These are phyloP conservation scores for Sciurus niger DNA, from an alignment of 2,113 vertebrate genomes.

Conservation along the genomic window DNA sequence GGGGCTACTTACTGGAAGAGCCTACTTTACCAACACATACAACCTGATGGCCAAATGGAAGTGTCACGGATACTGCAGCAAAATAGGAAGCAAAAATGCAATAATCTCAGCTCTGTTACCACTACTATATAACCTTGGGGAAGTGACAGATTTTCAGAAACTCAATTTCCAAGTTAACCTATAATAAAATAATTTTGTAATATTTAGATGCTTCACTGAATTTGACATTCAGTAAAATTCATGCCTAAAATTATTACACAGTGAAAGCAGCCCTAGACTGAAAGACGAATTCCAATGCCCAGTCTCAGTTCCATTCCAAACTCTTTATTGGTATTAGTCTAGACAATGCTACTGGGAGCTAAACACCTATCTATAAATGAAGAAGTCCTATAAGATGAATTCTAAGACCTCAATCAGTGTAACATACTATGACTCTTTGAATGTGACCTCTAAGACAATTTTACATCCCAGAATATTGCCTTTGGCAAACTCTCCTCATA, in stretches of 20 bases:
- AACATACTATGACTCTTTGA: background rate
- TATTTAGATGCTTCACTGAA: constrained; percentile 1
- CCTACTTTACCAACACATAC: background rate
- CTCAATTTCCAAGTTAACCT: background rate
- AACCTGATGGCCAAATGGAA: background rate
- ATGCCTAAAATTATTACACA: background rate
- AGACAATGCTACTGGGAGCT: background rate
- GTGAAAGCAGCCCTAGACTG: background rate
- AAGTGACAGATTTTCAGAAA: constrained; percentile 40
- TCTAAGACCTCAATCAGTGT: background rate
- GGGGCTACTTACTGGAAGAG: background rate
- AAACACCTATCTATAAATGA: background rate
- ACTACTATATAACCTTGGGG: background rate
- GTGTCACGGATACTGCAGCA: background rate
- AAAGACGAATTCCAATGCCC: background rate
- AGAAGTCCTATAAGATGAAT: background rate
- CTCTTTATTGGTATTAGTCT: background rate
- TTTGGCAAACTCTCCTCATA: constrained; percentile 43
- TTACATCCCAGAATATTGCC: background rate
- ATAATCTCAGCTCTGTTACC: background rate
- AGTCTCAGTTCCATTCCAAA: background rate
- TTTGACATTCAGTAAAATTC: background rate
- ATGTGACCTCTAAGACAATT: background rate
- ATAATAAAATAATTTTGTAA: background rate
- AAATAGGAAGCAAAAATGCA: constrained; percentile 3